Evolutionary conservation across 2,797 vertebrate genomes (phyloP), one percentile per base, ranked within the genome.

Genomic region (Rhabdophis nuchalis): DNA sequence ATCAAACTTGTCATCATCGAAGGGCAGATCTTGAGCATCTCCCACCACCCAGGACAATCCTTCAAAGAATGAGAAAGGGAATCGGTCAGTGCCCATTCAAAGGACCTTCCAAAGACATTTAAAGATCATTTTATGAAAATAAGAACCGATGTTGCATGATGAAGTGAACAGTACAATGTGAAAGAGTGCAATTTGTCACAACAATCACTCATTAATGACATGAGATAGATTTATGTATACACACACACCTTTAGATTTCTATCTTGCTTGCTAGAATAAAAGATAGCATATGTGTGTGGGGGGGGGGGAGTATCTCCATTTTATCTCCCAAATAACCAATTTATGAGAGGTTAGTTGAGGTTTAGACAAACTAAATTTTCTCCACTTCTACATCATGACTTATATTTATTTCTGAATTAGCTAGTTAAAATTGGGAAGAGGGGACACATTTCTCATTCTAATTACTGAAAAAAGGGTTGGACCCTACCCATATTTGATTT

Each of bases 11-110:
- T 98, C 96, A 52, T 99, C 98, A 10, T 98, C 97, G 20, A 99
- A 99, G 18, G 99, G 99, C 72, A 99, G 97, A 95, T 99, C 99
- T 96, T 99, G 98, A 2, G 99, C 99, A 93, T 99, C 98, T 3
- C 99, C 99, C 85, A 98, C 97, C 20, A 99, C 98, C 99, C 99
- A 99, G 1, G 98, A 98, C 89, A 99, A 97, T 88, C 98, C 99
- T 99, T 96, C 60, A 89, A 82, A 88, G 94, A 92, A 95, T 94
- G 0, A 50, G 16, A 7, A 53, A 93, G 94, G 27, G 7, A 93
- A 36, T 13, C 20, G 16, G n/a, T 77, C 5, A 57, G 29, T 25
- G 23, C 46, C 60, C 32, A 18, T 91, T 89, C 20, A 92, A 50
- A 89, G 92, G 10, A n/a, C 25, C 54, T 85, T 46, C n/a, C 85